Conservation (phyloP, 2,888 invertebrate genomes). For the Scelioninae gen. 1 region DNA sequence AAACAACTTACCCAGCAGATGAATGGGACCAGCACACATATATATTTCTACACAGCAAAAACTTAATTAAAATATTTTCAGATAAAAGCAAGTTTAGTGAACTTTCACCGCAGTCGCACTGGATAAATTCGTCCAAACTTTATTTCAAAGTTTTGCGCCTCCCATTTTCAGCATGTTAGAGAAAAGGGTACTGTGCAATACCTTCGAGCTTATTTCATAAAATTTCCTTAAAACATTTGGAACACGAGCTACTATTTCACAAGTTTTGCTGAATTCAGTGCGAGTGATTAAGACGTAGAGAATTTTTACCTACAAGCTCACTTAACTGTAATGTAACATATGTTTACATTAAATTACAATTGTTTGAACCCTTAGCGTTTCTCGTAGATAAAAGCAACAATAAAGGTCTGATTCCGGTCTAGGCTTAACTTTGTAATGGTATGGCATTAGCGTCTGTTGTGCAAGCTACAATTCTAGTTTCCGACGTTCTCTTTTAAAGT, state of each 20-base stretch:
- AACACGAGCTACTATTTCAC: neutral
- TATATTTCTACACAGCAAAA: conserved; percentile 4
- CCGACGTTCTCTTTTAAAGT: conserved; percentile 81
- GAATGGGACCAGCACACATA: neutral
- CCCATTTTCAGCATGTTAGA: conserved; percentile 1
- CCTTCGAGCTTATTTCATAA: conserved; percentile 6
- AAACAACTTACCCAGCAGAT: neutral
- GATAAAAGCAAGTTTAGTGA: conserved; percentile 25
- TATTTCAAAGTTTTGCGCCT: conserved; percentile 40
- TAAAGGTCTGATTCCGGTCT: conserved; percentile 72
- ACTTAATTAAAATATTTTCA: conserved; percentile 52
- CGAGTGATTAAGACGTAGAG: neutral
- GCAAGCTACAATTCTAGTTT: conserved; percentile 72
- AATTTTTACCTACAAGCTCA: neutral
- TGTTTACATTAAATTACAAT: conserved; percentile 48
- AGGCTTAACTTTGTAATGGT: conserved; percentile 75
- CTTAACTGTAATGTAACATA: conserved; percentile 30
- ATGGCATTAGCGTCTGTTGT: conserved; percentile 74
- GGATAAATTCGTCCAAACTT: conserved; percentile 46
- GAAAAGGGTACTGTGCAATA: conserved; percentile 8
- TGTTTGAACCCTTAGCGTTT: conserved; percentile 35
- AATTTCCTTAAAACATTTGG: conserved; percentile 33
- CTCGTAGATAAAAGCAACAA: conserved; percentile 58
- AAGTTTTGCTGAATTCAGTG: neutral
- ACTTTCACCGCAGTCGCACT: conserved; percentile 20